A percentile compares a stretch with the other conserved stretches of the same genome.
These are phyloP conservation scores for Ondatra zibethicus DNA, from an alignment of 2,113 vertebrate species.

Conservation along the genomic window DNA sequence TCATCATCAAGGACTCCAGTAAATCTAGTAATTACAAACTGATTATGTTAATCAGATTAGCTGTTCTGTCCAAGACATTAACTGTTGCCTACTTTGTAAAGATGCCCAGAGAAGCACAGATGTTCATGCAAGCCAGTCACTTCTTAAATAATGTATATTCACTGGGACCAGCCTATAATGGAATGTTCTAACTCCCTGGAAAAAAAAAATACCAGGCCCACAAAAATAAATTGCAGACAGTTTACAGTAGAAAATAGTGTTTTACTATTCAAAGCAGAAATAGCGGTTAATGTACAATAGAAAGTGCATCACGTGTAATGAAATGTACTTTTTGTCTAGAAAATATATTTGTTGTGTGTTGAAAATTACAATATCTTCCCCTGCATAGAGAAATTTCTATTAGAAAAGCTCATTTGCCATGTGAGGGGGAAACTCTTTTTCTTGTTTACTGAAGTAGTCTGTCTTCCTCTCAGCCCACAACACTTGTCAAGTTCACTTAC, in stretches of 20 bases:
- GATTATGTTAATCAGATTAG: conserved; percentile 80
- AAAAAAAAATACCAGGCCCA: conserved; percentile 58
- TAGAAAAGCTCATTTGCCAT: conserved; percentile 59
- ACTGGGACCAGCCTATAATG: conserved; percentile 51
- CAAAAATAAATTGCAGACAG: conserved; percentile 63
- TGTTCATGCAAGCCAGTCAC: conserved; percentile 56
- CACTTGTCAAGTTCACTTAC: conserved; percentile 77
- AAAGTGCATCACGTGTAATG: conserved; percentile 67
- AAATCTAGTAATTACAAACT: conserved; percentile 80
- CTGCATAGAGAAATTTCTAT: conserved; percentile 72
- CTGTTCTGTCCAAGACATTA: conserved; percentile 66
- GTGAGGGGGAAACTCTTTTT: conserved; percentile 63
- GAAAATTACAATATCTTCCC: conserved; percentile 75
- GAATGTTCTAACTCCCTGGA: conserved; percentile 63
- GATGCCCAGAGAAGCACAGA: conserved; percentile 67
- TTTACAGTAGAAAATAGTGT: conserved; percentile 56
- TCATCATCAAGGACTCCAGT: conserved; percentile 63
- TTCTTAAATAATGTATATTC: conserved; percentile 73
- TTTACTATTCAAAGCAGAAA: conserved; percentile 67
- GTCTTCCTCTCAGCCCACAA: conserved; percentile 71
- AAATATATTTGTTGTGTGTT: conserved; percentile 72
- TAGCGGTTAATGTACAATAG: conserved; percentile 72
- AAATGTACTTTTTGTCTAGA: conserved; percentile 77
- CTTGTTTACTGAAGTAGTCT: conserved; percentile 74
- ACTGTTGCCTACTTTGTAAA: conserved; percentile 55